These are phyloP conservation scores for Forpus xanthops DNA, from an alignment of 2,797 vertebrate species.

Conservation along the genomic window DNA sequence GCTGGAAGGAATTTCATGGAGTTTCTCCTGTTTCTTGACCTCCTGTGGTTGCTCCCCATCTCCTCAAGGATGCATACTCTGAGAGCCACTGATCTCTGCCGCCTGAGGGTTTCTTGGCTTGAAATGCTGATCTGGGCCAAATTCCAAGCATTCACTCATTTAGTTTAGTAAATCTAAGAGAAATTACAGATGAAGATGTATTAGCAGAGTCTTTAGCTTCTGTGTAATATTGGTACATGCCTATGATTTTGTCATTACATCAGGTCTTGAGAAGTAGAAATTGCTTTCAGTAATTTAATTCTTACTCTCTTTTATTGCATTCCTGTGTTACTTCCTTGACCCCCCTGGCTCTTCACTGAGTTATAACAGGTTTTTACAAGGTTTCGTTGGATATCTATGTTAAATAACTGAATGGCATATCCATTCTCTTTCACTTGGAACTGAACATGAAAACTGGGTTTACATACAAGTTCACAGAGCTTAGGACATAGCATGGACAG, in stretches of 20 bases:
- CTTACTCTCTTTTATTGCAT: not conserved
- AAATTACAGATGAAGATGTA: conserved; percentile 33
- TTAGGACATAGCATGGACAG: not conserved
- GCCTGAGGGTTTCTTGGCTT: conserved; percentile 39
- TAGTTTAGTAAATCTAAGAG: conserved; percentile 20
- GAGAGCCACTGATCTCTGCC: not conserved
- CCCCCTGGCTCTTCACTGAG: not conserved
- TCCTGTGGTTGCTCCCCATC: rapidly evolving
- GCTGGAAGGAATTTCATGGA: not conserved
- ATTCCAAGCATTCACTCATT: conserved; percentile 32
- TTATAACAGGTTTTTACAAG: not conserved
- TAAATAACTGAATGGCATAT: not conserved
- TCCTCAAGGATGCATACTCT: not conserved
- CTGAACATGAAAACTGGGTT: not conserved
- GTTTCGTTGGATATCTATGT: not conserved
- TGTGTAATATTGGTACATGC: not conserved
- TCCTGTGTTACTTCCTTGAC: conserved; percentile 6
- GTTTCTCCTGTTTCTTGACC: not conserved
- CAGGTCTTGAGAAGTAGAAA: conserved; percentile 7
- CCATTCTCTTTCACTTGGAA: not conserved
- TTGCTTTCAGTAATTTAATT: conserved; percentile 27
- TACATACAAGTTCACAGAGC: rapidly evolving
- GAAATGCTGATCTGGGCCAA: conserved; percentile 1
- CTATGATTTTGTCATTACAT: conserved; percentile 37
- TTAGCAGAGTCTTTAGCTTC: not conserved